These are phyloP conservation scores for Pseudolycoriella hygida DNA, from an alignment of 2,888 invertebrate species.

Conservation along the genomic window DNA sequence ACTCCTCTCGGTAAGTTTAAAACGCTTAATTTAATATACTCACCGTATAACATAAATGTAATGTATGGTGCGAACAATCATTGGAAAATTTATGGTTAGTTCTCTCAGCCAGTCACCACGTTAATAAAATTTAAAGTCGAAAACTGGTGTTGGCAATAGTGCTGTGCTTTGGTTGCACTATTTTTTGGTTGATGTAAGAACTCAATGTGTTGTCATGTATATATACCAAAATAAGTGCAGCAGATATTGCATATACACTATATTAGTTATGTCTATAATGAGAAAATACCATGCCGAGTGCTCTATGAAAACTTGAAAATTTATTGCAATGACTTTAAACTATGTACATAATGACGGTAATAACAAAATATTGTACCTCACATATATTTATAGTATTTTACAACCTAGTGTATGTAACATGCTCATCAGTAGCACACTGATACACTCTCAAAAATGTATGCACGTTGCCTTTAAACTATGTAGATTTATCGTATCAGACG, in stretches of 20 bases:
- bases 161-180: background rate
- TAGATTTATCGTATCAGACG: no score
- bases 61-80: background rate
- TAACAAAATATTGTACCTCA: background rate
- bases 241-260: background rate
- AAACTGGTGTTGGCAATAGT: background rate
- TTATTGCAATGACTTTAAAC: background rate
- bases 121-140: slow-evolving; percentile 1
- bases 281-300: background rate
- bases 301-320: background rate
- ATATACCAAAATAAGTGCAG: background rate
- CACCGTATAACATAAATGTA: no score
- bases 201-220: no score
- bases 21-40: no score
- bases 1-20: no score
- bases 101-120: background rate
- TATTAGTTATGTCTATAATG: no score
- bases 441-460: no score
- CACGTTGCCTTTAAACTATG: no score
- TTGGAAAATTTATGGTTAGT: slow-evolving; percentile 1
- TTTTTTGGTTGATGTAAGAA: background rate
- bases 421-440: no score
- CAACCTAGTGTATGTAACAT: no score
- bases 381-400: no score
- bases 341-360: background rate